Evolutionary conservation across 1,140 invertebrate genomes (phyloP).

Genomic region (Chironomus striatipennis): DNA sequence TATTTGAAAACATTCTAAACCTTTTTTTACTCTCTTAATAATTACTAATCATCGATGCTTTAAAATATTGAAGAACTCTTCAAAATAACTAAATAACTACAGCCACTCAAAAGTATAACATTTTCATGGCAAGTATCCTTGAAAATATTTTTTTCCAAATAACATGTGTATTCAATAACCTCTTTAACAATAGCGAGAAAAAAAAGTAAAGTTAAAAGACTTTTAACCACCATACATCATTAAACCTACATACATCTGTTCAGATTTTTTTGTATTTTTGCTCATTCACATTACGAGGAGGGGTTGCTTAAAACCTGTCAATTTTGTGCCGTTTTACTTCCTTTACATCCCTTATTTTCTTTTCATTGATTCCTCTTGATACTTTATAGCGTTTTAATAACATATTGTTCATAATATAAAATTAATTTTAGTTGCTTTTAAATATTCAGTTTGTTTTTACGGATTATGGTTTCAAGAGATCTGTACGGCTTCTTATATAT

Average conservation of each 20-base stretch:
- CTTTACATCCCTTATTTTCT: background rate
- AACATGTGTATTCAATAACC: conserved; percentile 7
- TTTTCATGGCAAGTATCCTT: background rate
- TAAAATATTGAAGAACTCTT: no score
- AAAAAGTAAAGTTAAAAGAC: background rate
- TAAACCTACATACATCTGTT: conserved; percentile 7
- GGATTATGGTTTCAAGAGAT: no score
- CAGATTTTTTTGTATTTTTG: background rate
- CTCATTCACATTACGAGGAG: background rate
- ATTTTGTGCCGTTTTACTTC: background rate
- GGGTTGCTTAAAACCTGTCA: background rate
- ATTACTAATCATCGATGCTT: no score
- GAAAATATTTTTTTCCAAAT: background rate
- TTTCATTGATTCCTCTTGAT: background rate
- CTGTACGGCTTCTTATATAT: no score
- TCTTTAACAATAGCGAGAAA: background rate
- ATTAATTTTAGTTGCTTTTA: no score
- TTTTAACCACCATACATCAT: background rate
- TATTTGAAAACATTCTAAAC: no score
- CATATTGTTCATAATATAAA: background rate
- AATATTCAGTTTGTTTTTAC: no score
- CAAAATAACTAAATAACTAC: no score
- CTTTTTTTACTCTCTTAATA: no score
- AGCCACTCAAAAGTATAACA: no score
- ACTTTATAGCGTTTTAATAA: background rate